Conservation (phyloP, 2,797 vertebrate species). For the Chelmon rostratus region DNA sequence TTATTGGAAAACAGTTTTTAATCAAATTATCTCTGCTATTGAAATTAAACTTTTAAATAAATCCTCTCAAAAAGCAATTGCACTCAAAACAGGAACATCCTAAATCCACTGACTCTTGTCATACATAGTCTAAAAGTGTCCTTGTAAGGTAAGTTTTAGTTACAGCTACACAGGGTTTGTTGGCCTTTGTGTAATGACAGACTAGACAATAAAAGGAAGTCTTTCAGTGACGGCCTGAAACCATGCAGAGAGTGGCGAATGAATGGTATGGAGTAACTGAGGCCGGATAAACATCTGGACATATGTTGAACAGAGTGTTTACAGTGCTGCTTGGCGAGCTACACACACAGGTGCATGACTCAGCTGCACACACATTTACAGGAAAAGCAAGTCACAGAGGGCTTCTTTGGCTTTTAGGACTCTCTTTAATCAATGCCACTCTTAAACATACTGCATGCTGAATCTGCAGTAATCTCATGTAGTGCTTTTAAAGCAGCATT, state of each 20-base stretch:
- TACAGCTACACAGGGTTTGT: conserved; percentile 15
- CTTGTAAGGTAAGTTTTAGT: conserved; percentile 36
- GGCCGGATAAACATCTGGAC: conserved; percentile 55
- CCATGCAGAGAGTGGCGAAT: conserved; percentile 46
- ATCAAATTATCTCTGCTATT: not conserved
- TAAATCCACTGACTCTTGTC: not conserved
- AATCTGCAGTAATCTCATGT: conserved; percentile 6
- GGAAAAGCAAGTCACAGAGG: not conserved
- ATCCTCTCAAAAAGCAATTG: not conserved
- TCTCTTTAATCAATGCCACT: conserved; percentile 12
- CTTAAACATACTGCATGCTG: conserved; percentile 15
- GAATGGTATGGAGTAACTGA: conserved; percentile 18
- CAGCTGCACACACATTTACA: not conserved
- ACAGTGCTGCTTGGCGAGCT: conserved; percentile 31
- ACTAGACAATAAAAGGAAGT: conserved; percentile 50
- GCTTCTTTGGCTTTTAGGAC: conserved; percentile 16
- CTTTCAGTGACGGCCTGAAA: conserved; percentile 60
- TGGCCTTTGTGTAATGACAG: conserved; percentile 4
- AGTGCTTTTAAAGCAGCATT: not conserved
- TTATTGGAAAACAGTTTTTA: not conserved
- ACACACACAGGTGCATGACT: conserved; percentile 31
- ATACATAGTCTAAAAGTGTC: conserved; percentile 1
- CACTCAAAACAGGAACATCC: conserved; percentile 9
- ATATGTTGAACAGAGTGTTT: conserved; percentile 48
- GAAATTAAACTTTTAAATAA: not conserved